Evolutionary conservation across 2,797 vertebrate genomes (phyloP).

Genomic region (Threskiornis aethiopicus): DNA sequence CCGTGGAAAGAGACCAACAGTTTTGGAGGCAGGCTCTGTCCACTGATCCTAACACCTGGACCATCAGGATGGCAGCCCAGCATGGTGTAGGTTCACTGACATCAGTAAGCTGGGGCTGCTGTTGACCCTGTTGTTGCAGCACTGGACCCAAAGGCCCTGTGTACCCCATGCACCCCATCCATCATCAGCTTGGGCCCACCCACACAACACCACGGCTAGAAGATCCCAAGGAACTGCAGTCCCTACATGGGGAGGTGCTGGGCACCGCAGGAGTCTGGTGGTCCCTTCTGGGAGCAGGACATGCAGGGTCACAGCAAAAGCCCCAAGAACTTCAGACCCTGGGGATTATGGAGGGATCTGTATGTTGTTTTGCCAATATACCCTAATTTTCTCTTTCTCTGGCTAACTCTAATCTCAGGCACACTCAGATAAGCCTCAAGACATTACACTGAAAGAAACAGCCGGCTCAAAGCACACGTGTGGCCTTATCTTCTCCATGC

Average conservation of each 20-base stretch:
- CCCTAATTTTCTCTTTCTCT: background rate
- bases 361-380: background rate
- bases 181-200: background rate
- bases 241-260: background rate
- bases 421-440: background rate
- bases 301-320: background rate
- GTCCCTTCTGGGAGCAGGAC: background rate
- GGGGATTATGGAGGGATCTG: background rate
- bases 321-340: background rate
- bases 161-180: background rate
- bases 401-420: background rate
- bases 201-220: accelerated
- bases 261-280: background rate
- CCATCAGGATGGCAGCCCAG: background rate
- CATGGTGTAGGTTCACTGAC: background rate
- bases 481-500: background rate
- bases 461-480: background rate
- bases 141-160: background rate
- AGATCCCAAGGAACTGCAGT: background rate
- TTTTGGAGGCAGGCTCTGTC: background rate
- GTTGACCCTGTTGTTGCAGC: background rate
- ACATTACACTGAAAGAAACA: background rate
- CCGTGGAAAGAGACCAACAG: background rate
- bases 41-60: background rate
- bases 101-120: background rate